Evolutionary conservation across 2,888 invertebrate genomes (phyloP).

Genomic region (Chromoteleia sp.): DNA sequence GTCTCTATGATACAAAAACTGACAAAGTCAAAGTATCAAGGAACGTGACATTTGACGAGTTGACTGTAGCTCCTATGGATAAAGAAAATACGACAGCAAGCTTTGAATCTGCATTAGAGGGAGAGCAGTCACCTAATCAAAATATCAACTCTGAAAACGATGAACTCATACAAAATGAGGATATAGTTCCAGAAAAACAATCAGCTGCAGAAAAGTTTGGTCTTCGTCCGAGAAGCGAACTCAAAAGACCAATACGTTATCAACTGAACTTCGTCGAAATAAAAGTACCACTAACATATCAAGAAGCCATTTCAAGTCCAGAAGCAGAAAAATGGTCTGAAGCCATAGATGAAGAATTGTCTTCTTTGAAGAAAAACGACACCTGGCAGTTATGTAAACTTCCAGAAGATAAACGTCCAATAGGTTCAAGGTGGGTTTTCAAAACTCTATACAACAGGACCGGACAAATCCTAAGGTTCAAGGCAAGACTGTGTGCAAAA

Average conservation of each 20-base stretch:
- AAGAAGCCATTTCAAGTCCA: constrained; percentile 62
- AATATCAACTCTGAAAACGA: constrained; percentile 48
- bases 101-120: background rate
- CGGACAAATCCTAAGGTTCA: constrained; percentile 16
- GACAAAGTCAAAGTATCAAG: constrained; percentile 70
- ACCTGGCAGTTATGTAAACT: background rate
- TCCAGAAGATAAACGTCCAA: background rate
- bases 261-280: constrained; percentile 51
- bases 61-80: background rate
- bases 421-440: background rate
- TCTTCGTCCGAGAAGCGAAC: constrained; percentile 7
- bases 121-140: background rate
- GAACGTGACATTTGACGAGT: constrained; percentile 65
- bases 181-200: background rate
- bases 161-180: constrained; percentile 2
- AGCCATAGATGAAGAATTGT: constrained; percentile 49
- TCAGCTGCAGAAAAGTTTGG: background rate
- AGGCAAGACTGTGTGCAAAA: constrained; percentile 46
- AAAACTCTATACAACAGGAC: background rate
- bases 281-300: constrained; percentile 44
- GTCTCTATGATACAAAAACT: constrained; percentile 65
- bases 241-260: constrained; percentile 43
- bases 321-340: constrained; percentile 45
- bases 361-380: background rate
- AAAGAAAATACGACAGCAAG: background rate